phyloP scores from a whole-genome alignment of 2,797 vertebrate genomes.

The Merluccius polli region DNA sequence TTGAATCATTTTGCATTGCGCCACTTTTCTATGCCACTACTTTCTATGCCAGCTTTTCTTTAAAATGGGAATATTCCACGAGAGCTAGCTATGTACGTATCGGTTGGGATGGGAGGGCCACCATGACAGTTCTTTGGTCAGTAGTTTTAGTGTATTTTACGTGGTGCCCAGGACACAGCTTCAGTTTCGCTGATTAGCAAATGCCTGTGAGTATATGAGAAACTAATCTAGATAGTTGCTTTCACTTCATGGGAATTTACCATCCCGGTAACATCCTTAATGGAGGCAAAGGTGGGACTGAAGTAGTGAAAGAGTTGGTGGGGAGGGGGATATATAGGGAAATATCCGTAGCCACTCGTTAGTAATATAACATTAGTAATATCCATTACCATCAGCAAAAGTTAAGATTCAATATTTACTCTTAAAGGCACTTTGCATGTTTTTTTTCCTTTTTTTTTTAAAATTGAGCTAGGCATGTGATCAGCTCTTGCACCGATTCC shows the following conservation, averaged over 20 bases:
- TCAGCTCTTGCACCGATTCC: background rate
- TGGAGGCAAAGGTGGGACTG: background rate
- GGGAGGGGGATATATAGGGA: background rate
- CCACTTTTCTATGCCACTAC: background rate
- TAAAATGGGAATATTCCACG: background rate
- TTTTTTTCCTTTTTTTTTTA: slow-evolving; percentile 10
- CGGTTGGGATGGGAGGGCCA: background rate
- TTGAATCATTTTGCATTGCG: background rate
- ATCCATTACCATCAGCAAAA: slow-evolving; percentile 20
- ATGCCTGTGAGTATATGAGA: background rate
- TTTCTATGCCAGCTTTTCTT: background rate
- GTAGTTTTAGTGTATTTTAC: background rate
- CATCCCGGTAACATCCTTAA: background rate
- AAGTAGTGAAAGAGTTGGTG: background rate
- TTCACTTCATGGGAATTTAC: background rate
- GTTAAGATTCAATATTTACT: slow-evolving; percentile 27
- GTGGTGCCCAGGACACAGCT: background rate
- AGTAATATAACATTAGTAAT: background rate
- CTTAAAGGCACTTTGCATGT: slow-evolving; percentile 62
- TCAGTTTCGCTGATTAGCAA: background rate
- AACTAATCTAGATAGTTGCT: too few relatives aligned
- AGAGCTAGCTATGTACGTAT: background rate
- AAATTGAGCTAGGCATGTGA: slow-evolving; percentile 18
- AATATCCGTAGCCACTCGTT: background rate
- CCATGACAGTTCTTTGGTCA: background rate